A percentile compares a stretch with the other conserved stretches of the same genome.
Conservation (phyloP, 2,113 vertebrate species). For the Galbula dea region DNA sequence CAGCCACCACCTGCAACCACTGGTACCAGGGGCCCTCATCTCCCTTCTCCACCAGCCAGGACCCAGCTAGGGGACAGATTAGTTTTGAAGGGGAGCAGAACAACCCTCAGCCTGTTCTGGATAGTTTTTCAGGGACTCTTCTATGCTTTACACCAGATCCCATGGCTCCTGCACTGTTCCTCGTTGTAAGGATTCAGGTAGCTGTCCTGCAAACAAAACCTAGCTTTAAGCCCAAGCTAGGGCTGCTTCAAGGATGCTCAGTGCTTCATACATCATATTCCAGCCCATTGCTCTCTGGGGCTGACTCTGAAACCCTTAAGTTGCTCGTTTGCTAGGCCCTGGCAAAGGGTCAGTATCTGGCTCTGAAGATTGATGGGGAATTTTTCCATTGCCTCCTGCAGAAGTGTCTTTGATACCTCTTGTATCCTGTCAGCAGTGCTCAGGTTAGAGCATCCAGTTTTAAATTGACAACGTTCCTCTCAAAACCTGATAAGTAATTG, state of each 20-base stretch:
- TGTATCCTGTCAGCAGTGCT: neutral
- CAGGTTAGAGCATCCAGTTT: neutral
- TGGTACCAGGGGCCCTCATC: neutral
- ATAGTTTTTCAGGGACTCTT: neutral
- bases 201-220: neutral
- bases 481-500: conserved; percentile 41
- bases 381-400: neutral
- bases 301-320: neutral
- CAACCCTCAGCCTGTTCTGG: neutral
- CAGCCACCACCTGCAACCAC: neutral
- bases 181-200: neutral
- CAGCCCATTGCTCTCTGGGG: rapidly evolving
- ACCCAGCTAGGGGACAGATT: neutral
- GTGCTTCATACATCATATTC: neutral
- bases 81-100: neutral
- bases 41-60: neutral
- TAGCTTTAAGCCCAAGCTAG: neutral
- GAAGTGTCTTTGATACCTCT: neutral
- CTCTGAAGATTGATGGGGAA: neutral
- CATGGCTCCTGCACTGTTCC: rapidly evolving
- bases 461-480: neutral
- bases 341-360: neutral
- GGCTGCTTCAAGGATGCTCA: neutral
- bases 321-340: neutral
- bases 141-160: neutral